A percentile compares a stretch with the other conserved stretches of the same genome.
Evolutionary conservation across 2,888 invertebrate genomes (phyloP).

Genomic region (Tuta absoluta): DNA sequence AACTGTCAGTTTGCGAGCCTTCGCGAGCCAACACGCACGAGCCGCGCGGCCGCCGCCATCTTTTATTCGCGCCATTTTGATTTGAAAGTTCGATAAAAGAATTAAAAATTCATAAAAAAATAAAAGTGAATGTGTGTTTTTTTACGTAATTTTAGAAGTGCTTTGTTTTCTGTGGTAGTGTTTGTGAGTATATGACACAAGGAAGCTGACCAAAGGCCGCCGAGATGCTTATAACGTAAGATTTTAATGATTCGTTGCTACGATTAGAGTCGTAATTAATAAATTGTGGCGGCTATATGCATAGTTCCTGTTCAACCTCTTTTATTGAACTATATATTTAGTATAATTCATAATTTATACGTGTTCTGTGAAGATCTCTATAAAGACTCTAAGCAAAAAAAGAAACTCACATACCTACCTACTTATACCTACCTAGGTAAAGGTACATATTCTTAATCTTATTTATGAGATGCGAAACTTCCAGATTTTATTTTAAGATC

Average conservation of each 20-base stretch:
- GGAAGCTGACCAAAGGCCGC: conserved; percentile 59
- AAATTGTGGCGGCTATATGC: conserved; percentile 36
- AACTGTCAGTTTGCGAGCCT: conserved; percentile 55
- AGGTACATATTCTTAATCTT: background rate
- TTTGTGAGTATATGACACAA: conserved; percentile 66
- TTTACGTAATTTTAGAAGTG: conserved; percentile 40
- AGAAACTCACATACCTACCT: background rate
- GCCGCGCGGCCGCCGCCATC: conserved; percentile 43
- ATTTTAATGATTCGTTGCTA: conserved; percentile 45
- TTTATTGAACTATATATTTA: background rate
- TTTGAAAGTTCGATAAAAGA: conserved; percentile 57
- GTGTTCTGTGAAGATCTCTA: background rate
- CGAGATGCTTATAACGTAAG: conserved; percentile 77
- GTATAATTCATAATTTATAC: background rate
- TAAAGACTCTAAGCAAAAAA: background rate
- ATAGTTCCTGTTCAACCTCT: conserved; percentile 19
- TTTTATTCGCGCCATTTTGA: conserved; percentile 54
- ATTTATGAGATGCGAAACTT: background rate
- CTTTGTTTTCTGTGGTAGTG: conserved; percentile 58
- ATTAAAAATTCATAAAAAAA: conserved; percentile 38
- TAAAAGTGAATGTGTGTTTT: conserved; percentile 50
- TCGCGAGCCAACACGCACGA: conserved; percentile 58
- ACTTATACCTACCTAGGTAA: background rate
- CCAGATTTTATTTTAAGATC: background rate
- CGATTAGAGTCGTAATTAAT: conserved; percentile 53